Base-by-base conservation (phyloP, 2,888 invertebrate species). In the Homarus gammarus region DNA sequence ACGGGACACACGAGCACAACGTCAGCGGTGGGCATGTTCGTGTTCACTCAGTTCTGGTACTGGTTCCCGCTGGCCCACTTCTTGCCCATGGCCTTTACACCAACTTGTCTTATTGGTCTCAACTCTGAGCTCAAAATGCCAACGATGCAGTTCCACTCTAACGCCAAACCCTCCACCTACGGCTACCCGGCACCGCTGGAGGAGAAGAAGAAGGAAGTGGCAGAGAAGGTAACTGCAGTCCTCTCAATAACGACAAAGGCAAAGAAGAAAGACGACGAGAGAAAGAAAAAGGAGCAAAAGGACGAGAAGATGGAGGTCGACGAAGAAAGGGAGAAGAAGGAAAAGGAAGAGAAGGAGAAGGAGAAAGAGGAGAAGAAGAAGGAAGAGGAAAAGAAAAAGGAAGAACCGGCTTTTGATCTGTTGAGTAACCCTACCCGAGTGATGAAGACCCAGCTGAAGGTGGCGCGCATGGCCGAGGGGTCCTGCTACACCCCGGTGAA, bases 41-140 rank as follows among this genome's bases (percentile, higher is more conserved):
- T 99, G 0, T 99, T 99, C 94, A 98, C 98, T 0, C 99, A 99
- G 94, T 99, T 99, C 94, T 99, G 99, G 99, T 99, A 99, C 94
- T 99, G 99, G 99, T 99, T 99, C 96, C 99, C 99, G 0, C 95
- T 99, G 92, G 97, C 98, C 0, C 98, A 99, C 94, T 99, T 99
- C 93, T 95, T 99, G 86, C 98, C 98, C 0, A 95, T 99, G 91
- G 98, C 99, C 6, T 99, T 99, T 94, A 97, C 98, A 0, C 99
- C 99, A 1, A 99, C 99, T 1, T 98, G 98, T 93, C 94, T 99
- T 56, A 98, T 99, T 93, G 98, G 97, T 0, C 96, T 99, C 31
- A 99, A 99, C 94, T 88, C 87, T 77, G 92, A 91, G 31, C 86
- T 92, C 15, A 86, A 97, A 95, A 98, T 98, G 98, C 98, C 98